Base-by-base conservation (phyloP, 2,797 vertebrate genomes). In the Yasuhikotakia modesta region DNA sequence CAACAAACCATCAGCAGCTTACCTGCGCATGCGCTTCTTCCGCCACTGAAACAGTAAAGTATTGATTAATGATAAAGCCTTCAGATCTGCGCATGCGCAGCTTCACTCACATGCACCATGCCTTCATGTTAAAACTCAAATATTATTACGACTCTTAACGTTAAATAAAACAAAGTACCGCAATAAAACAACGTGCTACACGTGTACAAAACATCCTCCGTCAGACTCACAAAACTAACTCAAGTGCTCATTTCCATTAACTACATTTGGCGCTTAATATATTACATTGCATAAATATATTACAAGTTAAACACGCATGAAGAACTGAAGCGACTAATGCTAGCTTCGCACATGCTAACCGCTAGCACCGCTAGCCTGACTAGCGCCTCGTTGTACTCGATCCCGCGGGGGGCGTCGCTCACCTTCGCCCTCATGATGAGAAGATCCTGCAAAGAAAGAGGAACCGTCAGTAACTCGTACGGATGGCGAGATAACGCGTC, bases 1-100 rank as follows among this genome's bases (percentile, higher is more conserved):
- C 0, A 6, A 43, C 21, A 0, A 0, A n/a, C 5, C 39, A 5
- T 0, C 1, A 5, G 4, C 7, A 16, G 45, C 84, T 88, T 89
- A 97, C 96, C 96, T 98, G 92, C 96, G 96, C 96, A 97, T 98
- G 78, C 96, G 95, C 93, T 97, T 97, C 94, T 98, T 98, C 78
- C 96, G 91, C 96, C 96, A 98, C 96, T 98, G 76, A 10, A 3
- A 83, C 46, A 43, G 39, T 39, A 39, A 6, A 39, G 35, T 39
- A 39, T 39, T 39, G 10, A 2, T 10, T 10, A 8, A 11, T 8
- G 11, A 11, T 11, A 43, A 43, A 10, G 27, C 27, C 27, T 43
- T 11, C 39, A 43, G 8, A 24, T 7, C 11, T 16, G n/a, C n/a
- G 11, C 74, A 76, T 35, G 74, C 39, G 74, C n/a, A 67, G 5